Base-by-base conservation (phyloP, 2,113 vertebrate genomes). In the Tragelaphus scriptus region DNA sequence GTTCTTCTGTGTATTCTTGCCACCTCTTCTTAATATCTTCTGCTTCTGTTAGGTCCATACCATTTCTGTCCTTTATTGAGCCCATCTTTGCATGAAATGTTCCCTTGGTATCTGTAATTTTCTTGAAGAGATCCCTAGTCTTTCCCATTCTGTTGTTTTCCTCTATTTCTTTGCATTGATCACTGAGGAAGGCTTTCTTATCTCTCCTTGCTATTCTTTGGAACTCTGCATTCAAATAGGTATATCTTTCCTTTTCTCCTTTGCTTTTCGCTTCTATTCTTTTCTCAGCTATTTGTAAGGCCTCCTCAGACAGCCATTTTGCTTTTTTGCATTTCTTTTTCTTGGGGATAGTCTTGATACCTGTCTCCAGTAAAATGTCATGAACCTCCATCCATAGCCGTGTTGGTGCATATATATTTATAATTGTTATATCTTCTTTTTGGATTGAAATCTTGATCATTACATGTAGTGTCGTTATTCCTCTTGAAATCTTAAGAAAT, bases 371-470 rank as follows among this genome's bases (percentile, higher is more conserved):
- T 36, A 21, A 8, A 36, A 36, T 68, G 17, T 68, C 65, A 36
- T 0, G 4, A 68, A 68, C 65, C 65, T 68, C n/a, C 17, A 1
- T 21, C n/a, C 65, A 21, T 36, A 68, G 65, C 65, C 19, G 0
- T 71, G n/a, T 71, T 71, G 19, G n/a, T 71, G 19, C 68, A 6
- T 71, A 23, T 71, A 23, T 63, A 30, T 63, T 63, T 63, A 63
- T n/a, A 65, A 65, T n/a, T 65, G 63, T 65, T 65, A 9, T 17
- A 17, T 65, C 32, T n/a, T 65, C 63, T n/a, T n/a, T 65, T n/a
- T 10, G n/a, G n/a, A 40, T 12, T 71, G 68, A 71, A 40, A n/a
- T 23, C 68, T 71, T 6, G 36, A 71, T 71, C 19, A 0, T 71
- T 71, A 71, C n/a, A 71, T 71, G 68, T 40, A 40, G n/a, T 71